Conservation (phyloP, 1,140 invertebrate species). For the Leguminivora glycinivorella region DNA sequence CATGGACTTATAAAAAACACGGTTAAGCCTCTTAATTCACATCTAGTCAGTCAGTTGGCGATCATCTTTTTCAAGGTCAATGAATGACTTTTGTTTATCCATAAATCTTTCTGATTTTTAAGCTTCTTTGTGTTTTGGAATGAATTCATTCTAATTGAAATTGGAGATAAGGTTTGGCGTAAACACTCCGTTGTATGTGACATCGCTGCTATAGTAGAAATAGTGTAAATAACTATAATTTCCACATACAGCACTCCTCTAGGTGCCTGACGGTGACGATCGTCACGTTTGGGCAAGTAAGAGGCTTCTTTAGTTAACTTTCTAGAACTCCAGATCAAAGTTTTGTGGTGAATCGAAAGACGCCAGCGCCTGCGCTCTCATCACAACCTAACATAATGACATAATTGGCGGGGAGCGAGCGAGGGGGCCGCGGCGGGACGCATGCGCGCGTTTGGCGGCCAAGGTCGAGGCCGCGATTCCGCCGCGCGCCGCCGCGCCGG, state of each 20-base stretch:
- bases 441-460: slow-evolving; percentile 77
- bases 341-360: slow-evolving; percentile 5
- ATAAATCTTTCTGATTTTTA: not conserved
- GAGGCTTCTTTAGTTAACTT: not conserved
- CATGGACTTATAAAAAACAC: too few species aligned
- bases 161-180: not conserved
- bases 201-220: not conserved
- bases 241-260: not conserved
- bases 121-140: not conserved
- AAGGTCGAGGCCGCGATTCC: slow-evolving; percentile 77
- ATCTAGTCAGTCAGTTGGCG: not conserved
- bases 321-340: slow-evolving; percentile 4
- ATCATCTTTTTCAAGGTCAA: too few species aligned
- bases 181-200: not conserved
- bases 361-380: slow-evolving; percentile 11
- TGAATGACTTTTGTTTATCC: not conserved
- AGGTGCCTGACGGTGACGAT: not conserved
- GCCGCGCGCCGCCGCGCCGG: slow-evolving; percentile 71
- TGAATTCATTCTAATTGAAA: not conserved
- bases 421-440: slow-evolving; percentile 58
- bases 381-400: slow-evolving; percentile 62
- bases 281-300: not conserved
- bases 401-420: slow-evolving; percentile 68
- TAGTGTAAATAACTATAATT: not conserved
- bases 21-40: not conserved